These are phyloP conservation scores for Sitta europaea DNA, from an alignment of 2,113 vertebrate genomes.

Conservation along the genomic window DNA sequence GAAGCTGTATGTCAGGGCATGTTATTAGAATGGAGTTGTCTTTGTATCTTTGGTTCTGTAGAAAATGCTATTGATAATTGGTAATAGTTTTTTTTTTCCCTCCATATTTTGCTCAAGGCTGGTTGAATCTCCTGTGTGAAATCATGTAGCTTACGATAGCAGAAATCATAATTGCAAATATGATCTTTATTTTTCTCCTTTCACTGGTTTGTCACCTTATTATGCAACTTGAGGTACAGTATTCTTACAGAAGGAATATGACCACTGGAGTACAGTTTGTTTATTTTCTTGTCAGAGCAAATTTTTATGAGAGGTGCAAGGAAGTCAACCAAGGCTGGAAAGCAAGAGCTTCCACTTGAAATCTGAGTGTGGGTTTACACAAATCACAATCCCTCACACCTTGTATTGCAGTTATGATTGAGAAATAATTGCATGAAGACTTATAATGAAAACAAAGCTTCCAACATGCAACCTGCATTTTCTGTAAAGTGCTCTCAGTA, in stretches of 20 bases:
- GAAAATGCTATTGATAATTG: not conserved
- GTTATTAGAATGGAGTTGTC: not conserved
- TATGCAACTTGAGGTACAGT: not conserved
- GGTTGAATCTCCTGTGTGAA: not conserved
- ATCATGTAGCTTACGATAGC: not conserved
- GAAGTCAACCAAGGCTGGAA: not conserved
- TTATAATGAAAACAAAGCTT: not conserved
- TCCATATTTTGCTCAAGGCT: not conserved
- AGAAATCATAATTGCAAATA: not conserved
- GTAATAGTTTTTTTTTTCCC: accelerated
- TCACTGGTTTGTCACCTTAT: not conserved
- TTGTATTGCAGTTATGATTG: not conserved
- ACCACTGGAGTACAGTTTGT: not conserved
- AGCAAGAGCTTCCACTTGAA: not conserved
- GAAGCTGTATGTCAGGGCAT: not conserved
- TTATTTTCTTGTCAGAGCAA: not conserved
- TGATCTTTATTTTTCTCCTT: accelerated
- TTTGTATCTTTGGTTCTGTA: not conserved
- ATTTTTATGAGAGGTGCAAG: not conserved
- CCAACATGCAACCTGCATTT: not conserved
- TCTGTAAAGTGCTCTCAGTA: not conserved
- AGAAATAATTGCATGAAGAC: not conserved
- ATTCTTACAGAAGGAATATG: not conserved
- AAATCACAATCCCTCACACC: not conserved
- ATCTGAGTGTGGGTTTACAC: not conserved